A percentile compares a stretch with the other conserved stretches of the same genome.
phyloP scores from a whole-genome alignment of 2,113 vertebrate genomes.

The Sakesphorus luctuosus region DNA sequence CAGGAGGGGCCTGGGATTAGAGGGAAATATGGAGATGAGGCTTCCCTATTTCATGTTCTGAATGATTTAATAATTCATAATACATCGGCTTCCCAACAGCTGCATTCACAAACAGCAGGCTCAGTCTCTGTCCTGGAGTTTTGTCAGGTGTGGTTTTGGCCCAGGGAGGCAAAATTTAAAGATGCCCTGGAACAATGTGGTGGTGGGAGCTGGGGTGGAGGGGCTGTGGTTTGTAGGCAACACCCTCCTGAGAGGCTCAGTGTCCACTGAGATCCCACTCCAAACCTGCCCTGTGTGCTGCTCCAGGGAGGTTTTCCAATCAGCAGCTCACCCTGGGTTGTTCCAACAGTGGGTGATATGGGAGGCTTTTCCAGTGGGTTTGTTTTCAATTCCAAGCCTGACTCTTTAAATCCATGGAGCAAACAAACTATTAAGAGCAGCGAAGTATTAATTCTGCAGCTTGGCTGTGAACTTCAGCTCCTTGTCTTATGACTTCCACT shows the following conservation, averaged over 20 bases:
- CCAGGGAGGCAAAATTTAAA: not conserved
- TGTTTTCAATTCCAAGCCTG: not conserved
- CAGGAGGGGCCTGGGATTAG: not conserved
- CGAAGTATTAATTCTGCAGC: not conserved
- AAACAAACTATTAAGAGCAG: not conserved
- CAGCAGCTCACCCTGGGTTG: not conserved
- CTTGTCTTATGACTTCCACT: not conserved
- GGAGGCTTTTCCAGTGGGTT: not conserved
- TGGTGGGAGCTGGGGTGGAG: not conserved
- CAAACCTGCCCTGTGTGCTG: not conserved
- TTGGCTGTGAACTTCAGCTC: conserved; percentile 13
- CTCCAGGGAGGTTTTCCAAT: not conserved
- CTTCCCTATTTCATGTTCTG: not conserved
- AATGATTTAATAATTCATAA: not conserved
- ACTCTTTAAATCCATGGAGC: fast-evolving
- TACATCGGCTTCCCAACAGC: not conserved
- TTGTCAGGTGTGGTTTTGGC: not conserved
- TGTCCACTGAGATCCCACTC: fast-evolving
- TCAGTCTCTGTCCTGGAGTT: fast-evolving
- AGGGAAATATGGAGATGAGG: not conserved
- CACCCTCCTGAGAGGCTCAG: not conserved
- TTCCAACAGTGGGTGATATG: fast-evolving
- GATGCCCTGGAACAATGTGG: not conserved
- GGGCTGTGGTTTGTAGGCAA: not conserved
- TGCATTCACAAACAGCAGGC: not conserved